A percentile compares a stretch with the other conserved stretches of the same genome.
These are phyloP conservation scores for Melanotaenia parkinsoni DNA, from an alignment of 2,797 vertebrate genomes.

Conservation along the genomic window DNA sequence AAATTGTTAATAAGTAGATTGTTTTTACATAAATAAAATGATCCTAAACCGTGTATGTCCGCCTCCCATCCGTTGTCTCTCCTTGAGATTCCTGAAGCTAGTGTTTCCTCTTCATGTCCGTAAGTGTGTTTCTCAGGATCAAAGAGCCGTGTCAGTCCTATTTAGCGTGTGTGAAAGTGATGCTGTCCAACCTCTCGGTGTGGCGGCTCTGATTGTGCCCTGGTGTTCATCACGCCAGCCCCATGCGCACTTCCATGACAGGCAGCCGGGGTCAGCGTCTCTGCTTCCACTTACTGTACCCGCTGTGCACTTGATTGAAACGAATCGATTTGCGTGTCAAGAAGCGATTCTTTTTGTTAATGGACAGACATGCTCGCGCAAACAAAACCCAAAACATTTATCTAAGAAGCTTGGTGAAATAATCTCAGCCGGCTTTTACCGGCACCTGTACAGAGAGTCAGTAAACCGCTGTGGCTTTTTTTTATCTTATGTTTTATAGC, in stretches of 20 bases:
- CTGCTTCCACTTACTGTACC: conserved; percentile 57
- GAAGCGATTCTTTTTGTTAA: conserved; percentile 15
- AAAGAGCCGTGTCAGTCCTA: conserved; percentile 62
- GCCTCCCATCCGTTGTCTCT: conserved; percentile 1
- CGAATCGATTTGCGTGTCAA: conserved; percentile 34
- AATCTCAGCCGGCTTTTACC: background rate
- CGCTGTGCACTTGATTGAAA: conserved; percentile 29
- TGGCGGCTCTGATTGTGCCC: conserved; percentile 30
- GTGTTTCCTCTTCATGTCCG: conserved; percentile 33
- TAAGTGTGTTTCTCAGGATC: conserved; percentile 44
- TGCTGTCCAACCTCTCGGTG: conserved; percentile 51
- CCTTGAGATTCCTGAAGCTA: background rate
- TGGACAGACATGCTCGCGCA: conserved; percentile 4
- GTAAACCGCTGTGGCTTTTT: background rate
- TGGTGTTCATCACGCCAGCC: conserved; percentile 63
- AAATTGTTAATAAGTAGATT: background rate
- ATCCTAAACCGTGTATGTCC: conserved; percentile 6
- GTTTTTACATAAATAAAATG: conserved; percentile 16
- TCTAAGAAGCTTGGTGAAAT: conserved; percentile 6
- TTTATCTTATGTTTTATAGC: background rate
- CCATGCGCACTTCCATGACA: conserved; percentile 48
- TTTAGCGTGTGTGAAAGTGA: conserved; percentile 57
- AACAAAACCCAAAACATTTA: conserved; percentile 14
- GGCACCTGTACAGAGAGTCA: conserved; percentile 26
- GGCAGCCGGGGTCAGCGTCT: conserved; percentile 31